These are phyloP conservation scores for Condylura cristata DNA, from an alignment of 2,113 vertebrate species.

Conservation along the genomic window DNA sequence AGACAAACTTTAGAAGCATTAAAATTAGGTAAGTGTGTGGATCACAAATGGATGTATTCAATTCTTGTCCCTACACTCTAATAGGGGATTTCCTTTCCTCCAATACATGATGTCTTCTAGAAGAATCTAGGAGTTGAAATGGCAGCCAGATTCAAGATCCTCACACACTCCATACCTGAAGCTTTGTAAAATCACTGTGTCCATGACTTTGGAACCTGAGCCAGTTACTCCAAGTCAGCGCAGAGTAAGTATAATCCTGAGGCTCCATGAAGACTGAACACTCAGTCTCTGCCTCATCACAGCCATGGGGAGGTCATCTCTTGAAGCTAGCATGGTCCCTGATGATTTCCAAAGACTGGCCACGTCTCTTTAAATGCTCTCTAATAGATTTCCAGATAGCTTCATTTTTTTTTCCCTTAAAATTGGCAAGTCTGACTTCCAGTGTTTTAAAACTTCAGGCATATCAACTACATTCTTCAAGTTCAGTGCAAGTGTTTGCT, in stretches of 20 bases:
- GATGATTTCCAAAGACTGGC: neutral
- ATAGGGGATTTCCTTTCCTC: neutral
- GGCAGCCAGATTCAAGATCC: neutral
- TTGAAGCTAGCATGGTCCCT: neutral
- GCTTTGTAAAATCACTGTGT: neutral
- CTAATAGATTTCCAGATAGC: neutral
- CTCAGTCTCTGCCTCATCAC: rapidly evolving
- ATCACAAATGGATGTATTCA: neutral
- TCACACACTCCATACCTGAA: neutral
- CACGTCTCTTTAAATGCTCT: neutral
- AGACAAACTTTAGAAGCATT: neutral
- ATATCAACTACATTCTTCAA: neutral
- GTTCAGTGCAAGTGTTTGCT: no score
- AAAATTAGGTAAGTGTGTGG: neutral
- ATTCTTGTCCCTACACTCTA: neutral
- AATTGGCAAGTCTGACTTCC: neutral
- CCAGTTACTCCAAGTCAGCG: neutral
- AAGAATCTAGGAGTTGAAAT: neutral
- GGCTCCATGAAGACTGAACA: neutral
- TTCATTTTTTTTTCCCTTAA: neutral
- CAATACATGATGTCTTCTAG: neutral
- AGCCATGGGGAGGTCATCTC: neutral
- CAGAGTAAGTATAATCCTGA: neutral
- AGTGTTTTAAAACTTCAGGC: no score
- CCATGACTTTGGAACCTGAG: neutral